Conservation (phyloP, 1,140 invertebrate genomes). For the Drosophila pallidifrons region DNA sequence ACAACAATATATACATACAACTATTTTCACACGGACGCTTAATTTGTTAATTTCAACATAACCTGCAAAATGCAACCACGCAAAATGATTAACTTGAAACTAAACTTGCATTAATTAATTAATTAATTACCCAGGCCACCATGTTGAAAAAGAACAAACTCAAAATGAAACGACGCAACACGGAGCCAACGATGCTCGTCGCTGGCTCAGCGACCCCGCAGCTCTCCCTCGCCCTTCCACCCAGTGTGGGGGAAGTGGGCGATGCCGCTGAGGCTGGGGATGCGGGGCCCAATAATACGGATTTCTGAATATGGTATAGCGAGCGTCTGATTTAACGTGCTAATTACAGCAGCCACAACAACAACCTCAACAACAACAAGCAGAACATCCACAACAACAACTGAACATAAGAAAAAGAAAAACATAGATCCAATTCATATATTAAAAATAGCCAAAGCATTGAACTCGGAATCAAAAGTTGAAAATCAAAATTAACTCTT, state of each 20-base stretch:
- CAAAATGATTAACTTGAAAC: slow-evolving; percentile 16
- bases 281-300: slow-evolving; percentile 82
- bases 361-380: slow-evolving; percentile 41
- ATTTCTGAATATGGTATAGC: slow-evolving; percentile 88
- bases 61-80: slow-evolving; percentile 11
- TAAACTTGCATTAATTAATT: slow-evolving; percentile 25
- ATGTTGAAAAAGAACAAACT: slow-evolving; percentile 96
- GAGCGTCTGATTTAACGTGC: slow-evolving; percentile 88
- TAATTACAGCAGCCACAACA: slow-evolving; percentile 64
- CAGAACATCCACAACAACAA: slow-evolving; percentile 27
- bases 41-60: slow-evolving; percentile 29
- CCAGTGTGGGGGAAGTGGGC: slow-evolving; percentile 81
- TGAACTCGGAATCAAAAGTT: slow-evolving; percentile 74
- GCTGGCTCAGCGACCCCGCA: slow-evolving; percentile 86
- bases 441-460: slow-evolving; percentile 32
- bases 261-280: slow-evolving; percentile 85
- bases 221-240: slow-evolving; percentile 86
- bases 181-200: slow-evolving; percentile 94
- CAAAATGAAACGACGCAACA: slow-evolving; percentile 97
- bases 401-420: slow-evolving; percentile 25
- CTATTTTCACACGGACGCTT: slow-evolving; percentile 59
- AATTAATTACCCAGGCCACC: slow-evolving; percentile 88
- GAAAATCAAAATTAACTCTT: slow-evolving; percentile 77
- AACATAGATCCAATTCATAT: slow-evolving; percentile 39
- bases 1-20: slow-evolving; percentile 26